phyloP scores from a whole-genome alignment of 2,113 vertebrate species.

The Mesocricetus auratus region DNA sequence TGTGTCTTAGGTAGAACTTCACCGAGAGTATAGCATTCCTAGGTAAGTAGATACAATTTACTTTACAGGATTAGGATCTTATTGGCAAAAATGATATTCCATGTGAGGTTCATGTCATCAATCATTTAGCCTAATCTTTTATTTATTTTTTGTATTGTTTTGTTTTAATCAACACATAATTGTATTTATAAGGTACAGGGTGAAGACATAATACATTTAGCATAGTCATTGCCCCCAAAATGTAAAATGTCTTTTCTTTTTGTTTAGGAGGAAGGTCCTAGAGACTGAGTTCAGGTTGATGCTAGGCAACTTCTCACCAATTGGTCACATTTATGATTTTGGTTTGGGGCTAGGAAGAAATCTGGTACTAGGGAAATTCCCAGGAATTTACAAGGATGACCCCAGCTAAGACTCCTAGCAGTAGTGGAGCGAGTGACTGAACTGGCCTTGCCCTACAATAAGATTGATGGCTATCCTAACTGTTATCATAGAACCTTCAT shows the following conservation, averaged over 20 bases:
- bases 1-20: not conserved
- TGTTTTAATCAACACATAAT: not conserved
- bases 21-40: not conserved
- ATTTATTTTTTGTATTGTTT: not conserved
- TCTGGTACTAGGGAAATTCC: no score
- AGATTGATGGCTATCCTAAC: no score
- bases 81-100: not conserved
- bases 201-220: not conserved
- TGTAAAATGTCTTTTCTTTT: not conserved
- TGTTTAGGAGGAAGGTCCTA: no score
- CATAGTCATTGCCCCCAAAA: not conserved
- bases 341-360: not conserved
- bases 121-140: not conserved
- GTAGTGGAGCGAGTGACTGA: no score
- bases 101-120: not conserved
- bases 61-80: not conserved
- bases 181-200: not conserved
- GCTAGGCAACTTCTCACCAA: not conserved
- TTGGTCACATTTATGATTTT: not conserved
- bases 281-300: not conserved
- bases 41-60: not conserved
- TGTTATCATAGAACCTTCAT: no score
- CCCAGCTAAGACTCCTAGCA: no score
- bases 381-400: no score
- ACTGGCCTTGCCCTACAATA: no score